phyloP scores from a whole-genome alignment of 2,888 invertebrate genomes.

The Drosophila lutescens region DNA sequence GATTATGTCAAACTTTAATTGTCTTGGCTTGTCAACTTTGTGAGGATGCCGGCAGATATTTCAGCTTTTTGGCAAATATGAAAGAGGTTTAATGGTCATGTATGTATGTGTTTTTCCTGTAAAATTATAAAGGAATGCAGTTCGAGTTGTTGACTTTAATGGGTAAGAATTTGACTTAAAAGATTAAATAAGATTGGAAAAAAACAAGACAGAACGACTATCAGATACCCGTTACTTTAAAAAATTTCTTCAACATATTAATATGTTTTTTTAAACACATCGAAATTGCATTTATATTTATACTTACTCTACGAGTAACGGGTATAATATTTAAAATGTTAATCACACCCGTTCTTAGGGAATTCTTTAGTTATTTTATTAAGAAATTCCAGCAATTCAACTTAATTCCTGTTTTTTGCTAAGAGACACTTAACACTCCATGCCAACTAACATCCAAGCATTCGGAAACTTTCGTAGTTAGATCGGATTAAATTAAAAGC shows the following conservation, averaged over 20 bases:
- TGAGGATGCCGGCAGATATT: background rate
- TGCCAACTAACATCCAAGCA: background rate
- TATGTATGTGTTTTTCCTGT: background rate
- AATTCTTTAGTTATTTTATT: background rate
- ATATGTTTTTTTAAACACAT: too few relatives aligned
- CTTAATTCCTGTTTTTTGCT: background rate
- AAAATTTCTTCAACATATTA: too few relatives aligned
- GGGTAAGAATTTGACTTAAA: too few relatives aligned
- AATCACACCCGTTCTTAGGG: too few relatives aligned
- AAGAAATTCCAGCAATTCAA: background rate
- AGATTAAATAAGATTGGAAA: too few relatives aligned
- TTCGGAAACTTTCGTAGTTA: background rate
- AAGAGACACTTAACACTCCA: background rate
- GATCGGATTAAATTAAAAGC: conserved; percentile 15
- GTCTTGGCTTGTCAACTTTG: conserved; percentile 19
- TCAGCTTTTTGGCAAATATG: background rate
- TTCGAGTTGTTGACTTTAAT: background rate
- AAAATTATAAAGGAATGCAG: background rate
- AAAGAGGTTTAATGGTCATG: background rate
- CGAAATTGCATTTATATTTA: too few relatives aligned
- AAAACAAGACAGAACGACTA: too few relatives aligned
- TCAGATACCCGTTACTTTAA: too few relatives aligned
- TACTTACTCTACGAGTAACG: too few relatives aligned
- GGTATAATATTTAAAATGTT: too few relatives aligned
- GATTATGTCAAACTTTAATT: conserved; percentile 32